Base-by-base conservation (phyloP, 1,140 invertebrate species). In the Caenorhabditis inopinata region DNA sequence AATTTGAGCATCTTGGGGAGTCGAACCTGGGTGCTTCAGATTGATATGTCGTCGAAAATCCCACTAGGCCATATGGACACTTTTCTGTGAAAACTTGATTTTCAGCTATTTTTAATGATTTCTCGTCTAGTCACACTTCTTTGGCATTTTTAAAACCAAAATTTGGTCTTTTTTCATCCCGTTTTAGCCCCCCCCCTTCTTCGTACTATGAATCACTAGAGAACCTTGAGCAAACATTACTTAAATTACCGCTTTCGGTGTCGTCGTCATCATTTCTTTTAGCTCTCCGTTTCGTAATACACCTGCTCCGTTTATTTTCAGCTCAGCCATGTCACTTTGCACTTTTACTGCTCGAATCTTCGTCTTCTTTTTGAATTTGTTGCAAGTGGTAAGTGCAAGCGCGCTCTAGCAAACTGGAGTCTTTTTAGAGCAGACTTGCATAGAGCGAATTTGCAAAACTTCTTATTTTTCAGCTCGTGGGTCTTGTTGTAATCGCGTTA, bases 381-480 rank as follows among this genome's bases (percentile, higher is more conserved):
- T 46, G 18, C 46, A 51, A 53, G 5, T 46, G 32, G 78, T 79
- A 47, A 18, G 35, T 45, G 6, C 21, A n/a, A n/a, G n/a, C n/a
- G n/a, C n/a, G n/a, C n/a, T n/a, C n/a, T n/a, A n/a, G n/a, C n/a
- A n/a, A n/a, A n/a, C n/a, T n/a, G n/a, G n/a, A n/a, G n/a, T n/a
- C n/a, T n/a, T n/a, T 27, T 78, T 18, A 76, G n/a, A 42, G 16
- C 2, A 18, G 27, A n/a, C n/a, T 0, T 32, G 18, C 27, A 0
- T 25, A 51, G 1, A 51, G 32, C 18, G 5, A 46, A 45, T 47
- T n/a, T 48, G 16, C 12, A 12, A 49, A 74, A 21, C 14, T 29
- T 48, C 25, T 16, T 18, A 29, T 74, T 16, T 82, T 82, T 80
- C 76, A 82, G 80, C 76, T 82, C 7, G 80, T 78, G 18, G 79